Evolutionary conservation across 2,113 vertebrate genomes (phyloP).

Genomic region (Nyctibius bracteatus): DNA sequence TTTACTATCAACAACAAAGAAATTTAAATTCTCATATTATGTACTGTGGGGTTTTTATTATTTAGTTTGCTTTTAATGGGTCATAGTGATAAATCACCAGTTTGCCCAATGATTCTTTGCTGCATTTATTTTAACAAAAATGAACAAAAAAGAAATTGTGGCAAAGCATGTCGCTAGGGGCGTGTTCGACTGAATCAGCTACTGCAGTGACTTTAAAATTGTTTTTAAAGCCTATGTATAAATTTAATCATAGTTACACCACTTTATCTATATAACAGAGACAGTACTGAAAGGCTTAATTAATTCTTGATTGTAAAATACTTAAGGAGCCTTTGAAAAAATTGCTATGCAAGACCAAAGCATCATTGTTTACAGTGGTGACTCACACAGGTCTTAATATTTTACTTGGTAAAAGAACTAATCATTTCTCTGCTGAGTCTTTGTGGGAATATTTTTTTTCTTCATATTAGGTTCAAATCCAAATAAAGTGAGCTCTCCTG

Average conservation of each 20-base stretch:
- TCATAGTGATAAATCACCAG: neutral
- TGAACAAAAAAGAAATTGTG: neutral
- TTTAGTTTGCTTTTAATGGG: neutral
- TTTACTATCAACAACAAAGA: neutral
- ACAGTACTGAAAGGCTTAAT: neutral
- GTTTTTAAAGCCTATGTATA: neutral
- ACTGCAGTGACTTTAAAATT: neutral
- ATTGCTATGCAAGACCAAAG: neutral
- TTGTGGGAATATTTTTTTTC: neutral
- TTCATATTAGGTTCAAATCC: slow-evolving; percentile 42
- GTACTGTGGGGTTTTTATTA: neutral
- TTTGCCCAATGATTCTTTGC: neutral
- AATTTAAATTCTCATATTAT: neutral
- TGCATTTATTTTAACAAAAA: neutral
- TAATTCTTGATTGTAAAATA: neutral
- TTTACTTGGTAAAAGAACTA: neutral
- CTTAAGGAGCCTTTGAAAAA: neutral
- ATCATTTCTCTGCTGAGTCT: neutral
- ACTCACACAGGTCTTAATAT: neutral
- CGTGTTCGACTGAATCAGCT: neutral
- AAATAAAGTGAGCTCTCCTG: slow-evolving; percentile 53
- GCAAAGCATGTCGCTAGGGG: neutral
- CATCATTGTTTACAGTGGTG: neutral
- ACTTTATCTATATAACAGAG: neutral
- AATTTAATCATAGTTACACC: neutral